A percentile compares a stretch with the other conserved stretches of the same genome.
phyloP scores from a whole-genome alignment of 2,113 vertebrate genomes.

The Urocolius indicus region DNA sequence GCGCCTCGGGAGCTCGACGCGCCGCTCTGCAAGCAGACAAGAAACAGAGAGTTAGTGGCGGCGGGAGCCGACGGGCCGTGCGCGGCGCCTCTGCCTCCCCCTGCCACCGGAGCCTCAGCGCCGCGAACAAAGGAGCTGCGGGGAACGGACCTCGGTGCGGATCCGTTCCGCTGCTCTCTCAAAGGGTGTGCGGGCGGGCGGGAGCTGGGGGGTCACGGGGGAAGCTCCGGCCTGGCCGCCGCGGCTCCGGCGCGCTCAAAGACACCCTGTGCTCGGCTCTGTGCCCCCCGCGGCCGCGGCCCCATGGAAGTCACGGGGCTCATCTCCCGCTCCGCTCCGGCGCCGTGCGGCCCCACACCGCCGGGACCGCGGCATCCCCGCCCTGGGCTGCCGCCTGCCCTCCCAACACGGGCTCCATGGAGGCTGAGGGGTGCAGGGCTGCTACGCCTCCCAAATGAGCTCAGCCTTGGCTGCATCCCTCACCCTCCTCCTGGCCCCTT shows the following conservation, averaged over 20 bases:
- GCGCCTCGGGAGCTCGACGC: conserved; percentile 45
- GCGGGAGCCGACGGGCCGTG: conserved; percentile 31
- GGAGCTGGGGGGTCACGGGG: conserved; percentile 6
- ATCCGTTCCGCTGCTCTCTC: conserved; percentile 47
- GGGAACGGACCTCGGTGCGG: conserved; percentile 55
- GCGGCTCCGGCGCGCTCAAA: neutral
- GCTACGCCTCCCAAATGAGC: neutral
- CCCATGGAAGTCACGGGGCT: conserved; percentile 2
- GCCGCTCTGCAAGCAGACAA: conserved; percentile 61
- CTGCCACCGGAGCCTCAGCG: conserved; percentile 48
- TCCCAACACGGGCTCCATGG: rapidly evolving
- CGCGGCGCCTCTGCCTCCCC: conserved; percentile 56
- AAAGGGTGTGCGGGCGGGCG: conserved; percentile 38
- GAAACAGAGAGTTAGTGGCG: conserved; percentile 50
- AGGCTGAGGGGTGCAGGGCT: neutral
- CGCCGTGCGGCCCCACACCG: rapidly evolving
- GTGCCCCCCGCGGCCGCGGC: neutral
- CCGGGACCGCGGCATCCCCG: too few relatives aligned
- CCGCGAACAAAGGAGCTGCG: conserved; percentile 24
- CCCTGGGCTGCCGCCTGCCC: too few relatives aligned
- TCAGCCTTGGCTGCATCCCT: neutral
- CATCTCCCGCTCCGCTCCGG: neutral
- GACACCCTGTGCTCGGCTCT: neutral
- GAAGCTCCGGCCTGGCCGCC: conserved; percentile 29
- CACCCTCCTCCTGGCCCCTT: neutral